Conservation (phyloP, 2,113 vertebrate genomes). For the Albula goreensis region DNA sequence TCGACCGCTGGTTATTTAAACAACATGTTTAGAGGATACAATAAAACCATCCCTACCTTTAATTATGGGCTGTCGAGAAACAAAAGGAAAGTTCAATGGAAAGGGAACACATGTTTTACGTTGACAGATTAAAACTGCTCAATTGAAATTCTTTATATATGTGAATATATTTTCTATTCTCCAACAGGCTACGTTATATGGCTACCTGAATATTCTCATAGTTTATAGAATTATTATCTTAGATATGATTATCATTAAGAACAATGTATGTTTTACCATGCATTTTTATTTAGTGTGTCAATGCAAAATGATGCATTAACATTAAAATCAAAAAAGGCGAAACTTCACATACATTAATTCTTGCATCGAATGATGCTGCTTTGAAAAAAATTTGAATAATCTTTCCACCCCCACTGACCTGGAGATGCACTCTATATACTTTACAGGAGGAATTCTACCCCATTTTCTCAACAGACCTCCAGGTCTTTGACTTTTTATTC, state of each 20-base stretch:
- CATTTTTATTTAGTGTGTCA: neutral
- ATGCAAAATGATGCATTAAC: neutral
- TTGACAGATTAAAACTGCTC: neutral
- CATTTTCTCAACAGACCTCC: neutral
- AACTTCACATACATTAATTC: neutral
- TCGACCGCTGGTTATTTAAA: conserved; percentile 2
- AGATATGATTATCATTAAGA: neutral
- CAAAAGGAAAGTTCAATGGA: neutral
- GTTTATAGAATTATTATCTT: neutral
- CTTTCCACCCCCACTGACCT: neutral
- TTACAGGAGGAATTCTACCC: neutral
- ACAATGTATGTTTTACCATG: neutral
- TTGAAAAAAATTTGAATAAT: neutral
- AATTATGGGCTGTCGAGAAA: neutral
- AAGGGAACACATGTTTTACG: neutral
- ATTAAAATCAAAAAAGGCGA: neutral
- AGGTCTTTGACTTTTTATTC: neutral
- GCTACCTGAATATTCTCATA: neutral
- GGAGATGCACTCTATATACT: neutral
- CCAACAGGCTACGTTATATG: neutral
- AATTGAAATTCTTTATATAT: neutral
- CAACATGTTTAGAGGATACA: neutral
- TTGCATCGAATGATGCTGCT: neutral
- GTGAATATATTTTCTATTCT: neutral
- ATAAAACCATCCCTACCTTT: neutral